A percentile compares a stretch with the other conserved stretches of the same genome.
Evolutionary conservation across 2,888 invertebrate genomes (phyloP).

Genomic region (Parascotia fuliginaria): DNA sequence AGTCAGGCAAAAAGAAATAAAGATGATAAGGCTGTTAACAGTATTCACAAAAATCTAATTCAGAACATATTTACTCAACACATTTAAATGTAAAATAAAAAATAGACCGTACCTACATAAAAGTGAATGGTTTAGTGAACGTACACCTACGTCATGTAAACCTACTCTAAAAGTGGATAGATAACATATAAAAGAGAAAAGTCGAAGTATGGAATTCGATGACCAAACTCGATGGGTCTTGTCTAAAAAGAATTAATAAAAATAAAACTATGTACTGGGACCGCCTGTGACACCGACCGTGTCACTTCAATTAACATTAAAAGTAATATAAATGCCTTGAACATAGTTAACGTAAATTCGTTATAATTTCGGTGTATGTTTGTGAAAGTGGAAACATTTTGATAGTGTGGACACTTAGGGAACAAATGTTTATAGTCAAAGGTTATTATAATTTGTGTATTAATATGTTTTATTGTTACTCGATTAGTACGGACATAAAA

Average conservation of each 20-base stretch:
- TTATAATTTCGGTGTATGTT: slow-evolving; percentile 57
- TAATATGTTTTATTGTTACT: background rate
- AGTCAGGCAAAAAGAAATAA: too few relatives aligned
- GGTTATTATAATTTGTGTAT: slow-evolving; percentile 4
- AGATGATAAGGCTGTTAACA: too few relatives aligned
- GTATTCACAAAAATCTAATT: too few relatives aligned
- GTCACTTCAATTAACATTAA: slow-evolving; percentile 82
- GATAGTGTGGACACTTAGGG: background rate
- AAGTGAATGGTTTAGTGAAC: too few relatives aligned
- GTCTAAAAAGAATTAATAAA: slow-evolving; percentile 73
- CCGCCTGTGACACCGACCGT: slow-evolving; percentile 64
- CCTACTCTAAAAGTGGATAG: slow-evolving; percentile 52
- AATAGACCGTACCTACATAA: too few relatives aligned
- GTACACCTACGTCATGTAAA: slow-evolving; percentile 59
- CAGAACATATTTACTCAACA: too few relatives aligned
- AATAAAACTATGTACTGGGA: slow-evolving; percentile 59
- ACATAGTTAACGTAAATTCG: slow-evolving; percentile 58
- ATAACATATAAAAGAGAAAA: slow-evolving; percentile 73
- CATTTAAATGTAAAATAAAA: too few relatives aligned
- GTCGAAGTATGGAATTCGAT: slow-evolving; percentile 71
- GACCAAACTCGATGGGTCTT: slow-evolving; percentile 63
- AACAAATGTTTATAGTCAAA: slow-evolving; percentile 9
- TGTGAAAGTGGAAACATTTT: slow-evolving; percentile 54
- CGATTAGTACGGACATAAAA: background rate
- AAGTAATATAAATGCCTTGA: slow-evolving; percentile 67